Percentiles rank a stretch among this genome's conserved stretches.
phyloP scores from a whole-genome alignment of 2,113 vertebrate genomes.

The Anoplopoma fimbria region DNA sequence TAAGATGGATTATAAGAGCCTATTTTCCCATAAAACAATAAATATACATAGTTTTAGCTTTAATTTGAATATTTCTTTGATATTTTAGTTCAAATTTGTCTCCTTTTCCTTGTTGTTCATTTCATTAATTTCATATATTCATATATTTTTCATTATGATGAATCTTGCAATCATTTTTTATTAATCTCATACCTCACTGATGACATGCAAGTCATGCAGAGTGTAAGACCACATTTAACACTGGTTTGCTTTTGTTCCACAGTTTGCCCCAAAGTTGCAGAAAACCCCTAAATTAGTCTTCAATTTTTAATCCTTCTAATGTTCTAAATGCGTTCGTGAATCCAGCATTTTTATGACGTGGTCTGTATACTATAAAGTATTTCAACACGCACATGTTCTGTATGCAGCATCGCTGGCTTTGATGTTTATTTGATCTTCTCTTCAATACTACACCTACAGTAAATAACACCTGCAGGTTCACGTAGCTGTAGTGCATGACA shows the following conservation, averaged over 20 bases:
- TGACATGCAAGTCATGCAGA: background rate
- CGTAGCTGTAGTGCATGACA: conserved; percentile 20
- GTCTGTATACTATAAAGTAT: background rate
- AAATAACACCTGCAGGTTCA: conserved; percentile 37
- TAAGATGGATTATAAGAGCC: no score
- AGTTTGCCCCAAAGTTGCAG: background rate
- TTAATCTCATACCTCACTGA: background rate
- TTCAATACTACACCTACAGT: conserved; percentile 24
- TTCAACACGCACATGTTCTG: background rate
- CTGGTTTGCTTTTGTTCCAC: background rate
- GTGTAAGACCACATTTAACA: background rate
- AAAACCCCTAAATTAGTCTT: background rate
- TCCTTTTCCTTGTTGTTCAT: background rate
- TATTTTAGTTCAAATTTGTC: background rate
- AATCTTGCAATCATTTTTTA: conserved; percentile 1
- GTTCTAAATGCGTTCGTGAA: background rate
- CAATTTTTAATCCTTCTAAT: background rate
- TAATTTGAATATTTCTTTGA: background rate
- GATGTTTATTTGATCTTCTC: conserved; percentile 52
- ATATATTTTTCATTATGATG: background rate
- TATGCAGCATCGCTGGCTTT: background rate
- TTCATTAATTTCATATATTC: background rate
- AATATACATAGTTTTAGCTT: background rate
- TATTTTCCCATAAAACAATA: background rate
- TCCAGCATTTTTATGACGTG: background rate